Evolutionary conservation across 2,888 invertebrate genomes (phyloP), one percentile per base, ranked within the genome.

Genomic region (Eupithecia inturbata): DNA sequence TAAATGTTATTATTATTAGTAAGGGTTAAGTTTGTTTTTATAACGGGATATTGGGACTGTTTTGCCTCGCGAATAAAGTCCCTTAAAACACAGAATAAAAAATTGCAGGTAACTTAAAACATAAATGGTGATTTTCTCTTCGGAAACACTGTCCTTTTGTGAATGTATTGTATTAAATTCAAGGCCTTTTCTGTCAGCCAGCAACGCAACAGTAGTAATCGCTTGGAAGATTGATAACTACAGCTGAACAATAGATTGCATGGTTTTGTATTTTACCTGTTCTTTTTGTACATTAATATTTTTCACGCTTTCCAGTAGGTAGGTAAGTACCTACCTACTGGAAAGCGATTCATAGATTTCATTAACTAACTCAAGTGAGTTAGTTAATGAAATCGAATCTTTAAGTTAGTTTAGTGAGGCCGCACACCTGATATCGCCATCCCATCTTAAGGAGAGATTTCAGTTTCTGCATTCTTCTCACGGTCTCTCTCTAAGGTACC

Each of bases 211-310:
- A 66, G 39, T 16, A 39, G 39, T 66, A 66, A 22, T 36, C 64
- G 3, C 36, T 41, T 39, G 22, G 39, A 66, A 66, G 39, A 66
- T 39, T 66, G 66, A 36, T 66, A 66, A 39, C 36, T 36, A 22
- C 26, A 36, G 36, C 66, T 26, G 66, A 41, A 66, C 66, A 66
- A 66, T 39, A 66, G 39, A 66, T 66, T 66, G 66, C 66, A 41
- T 39, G 66, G 66, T 39, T 69, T 60, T 16, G 68, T 22, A 26
- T 6, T 69, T 57, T 69, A 69, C 66, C 64, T 33, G 22, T 22
- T 22, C 19, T 31, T 33, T 63, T 28, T n/a, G 31, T 63, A 36
- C n/a, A 33, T n/a, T 33, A 7, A 31, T 62, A 31, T 31, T 62
- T 60, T 62, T 31, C 19, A 31, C 31, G 28, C 31, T 62, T 31